These are phyloP conservation scores for Ichneumon xanthorius DNA, from an alignment of 2,888 invertebrate species.

Conservation along the genomic window DNA sequence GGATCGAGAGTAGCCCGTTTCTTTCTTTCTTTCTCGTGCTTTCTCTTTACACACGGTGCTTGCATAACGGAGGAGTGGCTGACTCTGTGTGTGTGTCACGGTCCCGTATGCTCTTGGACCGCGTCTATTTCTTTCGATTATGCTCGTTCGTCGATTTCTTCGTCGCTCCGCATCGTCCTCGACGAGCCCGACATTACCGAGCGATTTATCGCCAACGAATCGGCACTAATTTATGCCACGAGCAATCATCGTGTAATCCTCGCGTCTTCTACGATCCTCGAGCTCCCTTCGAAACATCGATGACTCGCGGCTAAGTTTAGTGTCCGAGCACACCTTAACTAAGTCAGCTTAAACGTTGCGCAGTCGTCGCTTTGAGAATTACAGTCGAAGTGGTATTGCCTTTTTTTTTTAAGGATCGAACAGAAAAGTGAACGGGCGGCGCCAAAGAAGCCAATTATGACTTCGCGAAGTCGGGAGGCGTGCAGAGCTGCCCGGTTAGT, in stretches of 20 bases:
- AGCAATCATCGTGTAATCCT: no score
- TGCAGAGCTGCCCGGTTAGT: background rate
- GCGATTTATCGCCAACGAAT: background rate
- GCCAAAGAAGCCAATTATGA: background rate
- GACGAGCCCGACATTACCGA: background rate
- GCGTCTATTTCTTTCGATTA: background rate
- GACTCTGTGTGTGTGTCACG: constrained; percentile 70
- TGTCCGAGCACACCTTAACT: background rate
- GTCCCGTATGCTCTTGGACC: constrained; percentile 62
- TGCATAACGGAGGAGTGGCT: constrained; percentile 80
- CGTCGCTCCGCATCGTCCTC: background rate
- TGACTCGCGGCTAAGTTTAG: background rate
- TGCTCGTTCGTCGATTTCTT: background rate
- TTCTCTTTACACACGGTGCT: constrained; percentile 78
- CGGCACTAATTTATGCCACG: no score
- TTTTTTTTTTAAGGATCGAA: background rate
- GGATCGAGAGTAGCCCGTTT: constrained; percentile 59
- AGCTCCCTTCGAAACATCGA: background rate
- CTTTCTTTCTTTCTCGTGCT: constrained; percentile 80
- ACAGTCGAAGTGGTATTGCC: background rate
- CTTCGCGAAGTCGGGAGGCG: background rate
- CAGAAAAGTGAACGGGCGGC: constrained; percentile 4
- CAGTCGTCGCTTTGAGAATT: background rate
- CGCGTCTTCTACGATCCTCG: background rate
- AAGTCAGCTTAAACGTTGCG: background rate